Evolutionary conservation across 2,797 vertebrate genomes (phyloP).

Genomic region (Sebastes baramenuke): DNA sequence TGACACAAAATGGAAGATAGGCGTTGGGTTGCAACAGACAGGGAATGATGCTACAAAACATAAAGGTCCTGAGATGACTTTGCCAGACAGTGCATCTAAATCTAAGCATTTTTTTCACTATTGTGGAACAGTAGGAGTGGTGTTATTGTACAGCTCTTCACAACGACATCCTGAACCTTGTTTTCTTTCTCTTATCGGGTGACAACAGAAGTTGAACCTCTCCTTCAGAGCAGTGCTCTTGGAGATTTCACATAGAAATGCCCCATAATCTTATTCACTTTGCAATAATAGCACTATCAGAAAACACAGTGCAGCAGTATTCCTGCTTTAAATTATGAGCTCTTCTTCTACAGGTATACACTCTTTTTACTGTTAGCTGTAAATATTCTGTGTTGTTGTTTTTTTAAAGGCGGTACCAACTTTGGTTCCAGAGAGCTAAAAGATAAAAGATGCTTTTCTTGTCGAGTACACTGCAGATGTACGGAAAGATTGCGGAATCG

Average conservation of each 20-base stretch:
- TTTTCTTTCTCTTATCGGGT: neutral
- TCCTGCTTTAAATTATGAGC: constrained; percentile 60
- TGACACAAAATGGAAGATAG: constrained; percentile 31
- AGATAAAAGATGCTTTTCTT: constrained; percentile 29
- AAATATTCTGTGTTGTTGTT: constrained; percentile 63
- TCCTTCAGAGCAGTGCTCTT: constrained; percentile 75
- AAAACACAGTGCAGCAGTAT: constrained; percentile 55
- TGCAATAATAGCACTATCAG: constrained; percentile 72
- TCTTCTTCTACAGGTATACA: constrained; percentile 61
- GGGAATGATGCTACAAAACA: constrained; percentile 1
- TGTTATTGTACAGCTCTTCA: constrained; percentile 48
- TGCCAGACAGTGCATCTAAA: constrained; percentile 23
- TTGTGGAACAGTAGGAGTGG: constrained; percentile 25
- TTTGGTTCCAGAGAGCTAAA: constrained; percentile 43
- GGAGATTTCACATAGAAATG: constrained; percentile 53
- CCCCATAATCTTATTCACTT: constrained; percentile 57
- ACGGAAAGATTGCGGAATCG: constrained; percentile 17
- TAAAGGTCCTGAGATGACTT: neutral
- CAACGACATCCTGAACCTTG: constrained; percentile 14
- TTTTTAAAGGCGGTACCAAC: constrained; percentile 20
- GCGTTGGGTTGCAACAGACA: neutral
- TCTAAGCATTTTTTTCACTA: constrained; percentile 34
- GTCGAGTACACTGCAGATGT: constrained; percentile 20
- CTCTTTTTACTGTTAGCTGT: constrained; percentile 73
- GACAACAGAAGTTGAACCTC: constrained; percentile 42